Evolutionary conservation across 2,113 vertebrate genomes (phyloP).

Genomic region (Rousettus leschenaultii): DNA sequence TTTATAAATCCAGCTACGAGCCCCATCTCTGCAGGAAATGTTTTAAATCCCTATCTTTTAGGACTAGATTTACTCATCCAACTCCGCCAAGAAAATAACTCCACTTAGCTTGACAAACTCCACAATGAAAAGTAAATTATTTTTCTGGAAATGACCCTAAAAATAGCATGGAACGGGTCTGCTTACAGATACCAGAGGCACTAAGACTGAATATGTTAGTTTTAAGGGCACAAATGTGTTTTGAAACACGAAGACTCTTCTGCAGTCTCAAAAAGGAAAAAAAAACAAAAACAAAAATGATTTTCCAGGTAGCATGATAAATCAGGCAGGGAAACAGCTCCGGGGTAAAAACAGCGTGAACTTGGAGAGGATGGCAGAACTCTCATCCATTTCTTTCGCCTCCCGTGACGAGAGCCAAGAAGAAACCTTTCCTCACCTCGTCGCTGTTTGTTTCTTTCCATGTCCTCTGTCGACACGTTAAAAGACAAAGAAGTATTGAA

Average conservation of each 20-base stretch:
- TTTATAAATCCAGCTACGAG: not conserved
- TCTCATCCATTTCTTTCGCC: fast-evolving
- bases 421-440: not conserved
- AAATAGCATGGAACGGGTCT: constrained; percentile 52
- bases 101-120: constrained; percentile 56
- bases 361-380: not conserved
- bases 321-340: not conserved
- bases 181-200: constrained; percentile 51
- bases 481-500: not conserved
- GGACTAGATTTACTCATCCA: constrained; percentile 32
- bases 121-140: constrained; percentile 64
- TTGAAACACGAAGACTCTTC: constrained; percentile 47
- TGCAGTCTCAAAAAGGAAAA: not conserved
- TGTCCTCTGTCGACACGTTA: not conserved
- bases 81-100: constrained; percentile 32
- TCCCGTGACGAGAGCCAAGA: fast-evolving
- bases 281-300: constrained; percentile 29
- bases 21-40: constrained; percentile 22
- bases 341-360: not conserved
- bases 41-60: constrained; percentile 24
- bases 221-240: constrained; percentile 50
- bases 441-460: not conserved
- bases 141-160: constrained; percentile 66
- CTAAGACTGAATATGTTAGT: constrained; percentile 33
- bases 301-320: constrained; percentile 12